Conservation (phyloP, 2,797 vertebrate species). For the Hozukius guyotensis region DNA sequence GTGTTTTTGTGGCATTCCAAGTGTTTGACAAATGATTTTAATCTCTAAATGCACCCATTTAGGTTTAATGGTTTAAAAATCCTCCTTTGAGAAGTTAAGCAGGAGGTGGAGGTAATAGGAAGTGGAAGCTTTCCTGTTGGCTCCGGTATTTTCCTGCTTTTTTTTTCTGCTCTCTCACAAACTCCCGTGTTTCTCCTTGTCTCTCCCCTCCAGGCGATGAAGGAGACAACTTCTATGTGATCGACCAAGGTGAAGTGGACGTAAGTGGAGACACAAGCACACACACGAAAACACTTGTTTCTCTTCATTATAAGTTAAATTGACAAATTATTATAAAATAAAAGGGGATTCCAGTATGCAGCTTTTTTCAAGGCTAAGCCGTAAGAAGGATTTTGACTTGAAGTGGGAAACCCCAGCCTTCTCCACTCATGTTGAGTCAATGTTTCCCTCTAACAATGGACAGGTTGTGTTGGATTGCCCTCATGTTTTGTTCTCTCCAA, state of each 20-base stretch:
- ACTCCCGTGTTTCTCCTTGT: conserved; percentile 31
- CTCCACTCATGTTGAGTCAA: conserved; percentile 46
- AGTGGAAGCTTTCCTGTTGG: conserved; percentile 10
- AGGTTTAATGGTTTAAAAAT: conserved; percentile 19
- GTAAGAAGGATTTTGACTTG: conserved; percentile 28
- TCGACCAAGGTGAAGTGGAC: conserved; percentile 97
- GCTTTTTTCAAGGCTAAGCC: not conserved
- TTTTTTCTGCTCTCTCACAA: conserved; percentile 15
- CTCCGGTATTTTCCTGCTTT: conserved; percentile 15
- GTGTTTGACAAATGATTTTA: conserved; percentile 27
- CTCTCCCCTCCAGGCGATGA: conserved; percentile 89
- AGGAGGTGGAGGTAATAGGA: conserved; percentile 2
- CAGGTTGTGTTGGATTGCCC: conserved; percentile 62
- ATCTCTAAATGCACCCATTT: conserved; percentile 25
- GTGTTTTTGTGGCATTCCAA: not conserved
- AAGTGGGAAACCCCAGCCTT: conserved; percentile 40
- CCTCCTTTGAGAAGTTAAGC: conserved; percentile 3
- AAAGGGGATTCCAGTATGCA: not conserved
- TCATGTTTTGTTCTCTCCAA: conserved; percentile 64
- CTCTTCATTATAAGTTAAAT: not conserved
- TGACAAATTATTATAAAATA: not conserved
- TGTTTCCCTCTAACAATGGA: conserved; percentile 55
- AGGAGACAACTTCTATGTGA: conserved; percentile 98
- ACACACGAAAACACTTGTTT: not conserved
- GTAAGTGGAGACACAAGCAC: conserved; percentile 83